These are phyloP conservation scores for Lysandra coridon DNA, from an alignment of 2,888 invertebrate species.

Conservation along the genomic window DNA sequence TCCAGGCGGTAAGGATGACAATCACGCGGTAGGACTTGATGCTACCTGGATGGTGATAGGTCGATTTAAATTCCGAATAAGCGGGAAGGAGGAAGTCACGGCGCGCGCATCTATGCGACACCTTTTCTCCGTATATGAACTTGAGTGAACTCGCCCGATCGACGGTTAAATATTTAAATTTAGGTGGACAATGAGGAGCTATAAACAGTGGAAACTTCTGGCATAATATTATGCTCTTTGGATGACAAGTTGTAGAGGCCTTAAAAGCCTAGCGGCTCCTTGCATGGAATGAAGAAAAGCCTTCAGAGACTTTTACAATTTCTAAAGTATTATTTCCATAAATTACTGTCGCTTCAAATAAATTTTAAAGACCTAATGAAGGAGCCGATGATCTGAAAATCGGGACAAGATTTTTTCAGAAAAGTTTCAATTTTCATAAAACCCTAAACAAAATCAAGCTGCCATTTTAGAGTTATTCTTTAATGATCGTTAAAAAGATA, in stretches of 20 bases:
- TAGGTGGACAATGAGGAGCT: background rate
- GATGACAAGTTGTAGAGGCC: background rate
- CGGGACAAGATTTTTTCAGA: background rate
- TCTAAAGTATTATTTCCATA: background rate
- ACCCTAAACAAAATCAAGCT: too few species aligned
- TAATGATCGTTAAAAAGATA: background rate
- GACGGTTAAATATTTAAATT: conserved; percentile 45
- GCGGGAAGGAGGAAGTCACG: conserved; percentile 80
- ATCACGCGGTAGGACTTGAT: conserved; percentile 46
- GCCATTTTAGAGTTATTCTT: too few species aligned
- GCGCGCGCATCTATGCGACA: conserved; percentile 72
- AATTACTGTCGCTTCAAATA: background rate
- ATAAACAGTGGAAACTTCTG: background rate
- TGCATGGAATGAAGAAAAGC: background rate
- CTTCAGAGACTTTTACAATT: background rate
- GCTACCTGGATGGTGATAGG: conserved; percentile 66
- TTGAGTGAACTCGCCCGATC: conserved; percentile 62
- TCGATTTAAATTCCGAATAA: conserved; percentile 78
- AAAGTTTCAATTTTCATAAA: background rate
- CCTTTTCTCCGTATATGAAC: conserved; percentile 77
- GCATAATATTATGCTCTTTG: background rate
- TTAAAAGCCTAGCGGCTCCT: background rate
- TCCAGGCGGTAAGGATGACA: conserved; percentile 51
- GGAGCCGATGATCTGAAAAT: background rate
- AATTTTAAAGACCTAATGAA: background rate